Evolutionary conservation across 2,113 vertebrate species (phyloP).

Genomic region (Syrrhaptes paradoxus): DNA sequence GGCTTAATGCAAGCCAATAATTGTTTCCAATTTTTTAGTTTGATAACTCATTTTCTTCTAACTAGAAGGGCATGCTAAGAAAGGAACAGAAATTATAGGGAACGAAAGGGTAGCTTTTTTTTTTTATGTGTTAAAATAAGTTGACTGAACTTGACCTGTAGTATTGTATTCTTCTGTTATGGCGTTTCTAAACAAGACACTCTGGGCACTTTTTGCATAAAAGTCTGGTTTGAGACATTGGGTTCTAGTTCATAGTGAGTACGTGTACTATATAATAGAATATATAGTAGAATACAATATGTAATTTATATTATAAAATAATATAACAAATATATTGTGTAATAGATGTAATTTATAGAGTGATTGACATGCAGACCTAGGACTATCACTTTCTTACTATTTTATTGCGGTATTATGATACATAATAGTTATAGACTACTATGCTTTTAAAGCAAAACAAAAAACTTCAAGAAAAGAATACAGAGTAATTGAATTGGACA

Average conservation of each 20-base stretch:
- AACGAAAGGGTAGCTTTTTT: not conserved
- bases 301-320: not conserved
- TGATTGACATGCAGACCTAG: not conserved
- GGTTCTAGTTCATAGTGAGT: not conserved
- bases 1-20: not conserved
- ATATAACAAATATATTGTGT: not conserved
- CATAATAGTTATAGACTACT: not conserved
- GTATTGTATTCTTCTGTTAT: not conserved
- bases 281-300: not conserved
- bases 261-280: not conserved
- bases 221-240: not conserved
- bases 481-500: not conserved
- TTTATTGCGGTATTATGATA: not conserved
- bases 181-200: not conserved
- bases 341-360: not conserved
- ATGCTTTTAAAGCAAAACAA: not conserved
- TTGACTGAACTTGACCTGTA: not conserved
- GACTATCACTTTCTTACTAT: not conserved
- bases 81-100: slow-evolving; percentile 14
- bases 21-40: not conserved
- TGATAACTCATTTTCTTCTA: not conserved
- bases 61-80: not conserved
- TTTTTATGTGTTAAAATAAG: not conserved
- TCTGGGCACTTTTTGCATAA: not conserved
- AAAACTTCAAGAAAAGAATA: not conserved